phyloP scores from a whole-genome alignment of 2,888 invertebrate genomes.

The Laspeyria flexula region DNA sequence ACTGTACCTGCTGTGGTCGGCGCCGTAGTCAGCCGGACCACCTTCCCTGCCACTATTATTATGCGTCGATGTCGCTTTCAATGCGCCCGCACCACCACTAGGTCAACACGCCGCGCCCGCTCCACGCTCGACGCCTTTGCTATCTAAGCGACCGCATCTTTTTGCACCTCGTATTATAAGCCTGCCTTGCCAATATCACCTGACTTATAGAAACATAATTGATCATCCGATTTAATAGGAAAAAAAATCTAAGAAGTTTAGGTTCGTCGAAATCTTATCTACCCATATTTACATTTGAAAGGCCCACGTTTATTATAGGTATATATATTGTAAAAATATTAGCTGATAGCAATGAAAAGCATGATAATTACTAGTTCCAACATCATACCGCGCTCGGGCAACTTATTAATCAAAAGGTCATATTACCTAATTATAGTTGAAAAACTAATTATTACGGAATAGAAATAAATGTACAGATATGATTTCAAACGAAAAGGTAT shows the following conservation, averaged over 20 bases:
- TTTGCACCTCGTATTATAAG: constrained; percentile 5
- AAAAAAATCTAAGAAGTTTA: background rate
- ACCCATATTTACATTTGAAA: no score
- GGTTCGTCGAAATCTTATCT: no score
- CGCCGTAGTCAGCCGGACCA: constrained; percentile 54
- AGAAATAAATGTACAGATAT: no score
- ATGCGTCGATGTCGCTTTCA: constrained; percentile 77
- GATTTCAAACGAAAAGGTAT: no score
- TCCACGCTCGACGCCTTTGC: constrained; percentile 30
- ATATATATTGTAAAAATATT: no score
- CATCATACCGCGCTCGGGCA: no score
- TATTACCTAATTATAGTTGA: no score
- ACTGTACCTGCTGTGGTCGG: constrained; percentile 66
- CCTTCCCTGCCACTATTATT: constrained; percentile 77
- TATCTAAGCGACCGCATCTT: constrained; percentile 18
- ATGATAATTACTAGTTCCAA: no score
- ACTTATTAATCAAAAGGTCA: no score
- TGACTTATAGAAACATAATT: background rate
- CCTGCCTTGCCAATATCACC: background rate
- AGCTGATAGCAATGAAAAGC: no score
- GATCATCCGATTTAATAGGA: background rate
- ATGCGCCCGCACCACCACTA: constrained; percentile 64
- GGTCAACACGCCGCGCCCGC: constrained; percentile 72
- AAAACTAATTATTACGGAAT: no score
- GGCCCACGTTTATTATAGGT: no score